Evolutionary conservation across 2,888 invertebrate species (phyloP).

Genomic region (Drosophila sordidula): DNA sequence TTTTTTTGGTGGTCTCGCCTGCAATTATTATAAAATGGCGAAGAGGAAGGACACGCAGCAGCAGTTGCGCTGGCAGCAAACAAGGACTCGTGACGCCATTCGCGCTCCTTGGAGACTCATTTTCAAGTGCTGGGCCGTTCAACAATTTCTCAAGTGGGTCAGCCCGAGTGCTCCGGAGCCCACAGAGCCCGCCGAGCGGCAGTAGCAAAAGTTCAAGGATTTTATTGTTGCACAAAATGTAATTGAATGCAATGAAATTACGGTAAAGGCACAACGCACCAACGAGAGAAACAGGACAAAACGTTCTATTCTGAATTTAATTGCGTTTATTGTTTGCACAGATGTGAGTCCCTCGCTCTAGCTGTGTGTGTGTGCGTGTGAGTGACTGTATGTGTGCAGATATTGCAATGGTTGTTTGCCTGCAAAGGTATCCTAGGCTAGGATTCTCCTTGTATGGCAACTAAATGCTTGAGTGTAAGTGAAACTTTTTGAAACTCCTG

Average conservation of each 20-base stretch:
- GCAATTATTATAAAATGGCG: slow-evolving; percentile 79
- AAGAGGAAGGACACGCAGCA: slow-evolving; percentile 56
- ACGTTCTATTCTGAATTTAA: slow-evolving; percentile 62
- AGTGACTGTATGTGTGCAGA: neutral
- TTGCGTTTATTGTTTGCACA: slow-evolving; percentile 57
- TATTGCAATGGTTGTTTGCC: slow-evolving; percentile 1
- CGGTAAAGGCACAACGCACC: slow-evolving; percentile 32
- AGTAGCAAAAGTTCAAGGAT: slow-evolving; percentile 69
- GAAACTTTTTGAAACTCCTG: neutral
- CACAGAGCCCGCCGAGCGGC: slow-evolving; percentile 1
- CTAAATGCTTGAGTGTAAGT: neutral
- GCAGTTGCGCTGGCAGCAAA: slow-evolving; percentile 21
- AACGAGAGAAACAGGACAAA: slow-evolving; percentile 16
- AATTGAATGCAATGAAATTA: slow-evolving; percentile 75
- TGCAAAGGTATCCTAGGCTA: neutral
- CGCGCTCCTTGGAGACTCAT: slow-evolving; percentile 77
- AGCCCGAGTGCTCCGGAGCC: slow-evolving; percentile 53
- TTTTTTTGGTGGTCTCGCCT: slow-evolving; percentile 61
- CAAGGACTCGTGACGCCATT: slow-evolving; percentile 52
- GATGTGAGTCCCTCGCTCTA: slow-evolving; percentile 6
- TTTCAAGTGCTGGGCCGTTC: slow-evolving; percentile 70
- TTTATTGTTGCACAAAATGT: slow-evolving; percentile 74
- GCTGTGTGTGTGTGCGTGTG: slow-evolving; percentile 1
- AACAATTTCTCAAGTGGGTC: slow-evolving; percentile 73
- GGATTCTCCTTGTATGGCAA: neutral